A percentile compares a stretch with the other conserved stretches of the same genome.
phyloP scores from a whole-genome alignment of 2,888 invertebrate genomes.

The Phlogophora meticulosa region DNA sequence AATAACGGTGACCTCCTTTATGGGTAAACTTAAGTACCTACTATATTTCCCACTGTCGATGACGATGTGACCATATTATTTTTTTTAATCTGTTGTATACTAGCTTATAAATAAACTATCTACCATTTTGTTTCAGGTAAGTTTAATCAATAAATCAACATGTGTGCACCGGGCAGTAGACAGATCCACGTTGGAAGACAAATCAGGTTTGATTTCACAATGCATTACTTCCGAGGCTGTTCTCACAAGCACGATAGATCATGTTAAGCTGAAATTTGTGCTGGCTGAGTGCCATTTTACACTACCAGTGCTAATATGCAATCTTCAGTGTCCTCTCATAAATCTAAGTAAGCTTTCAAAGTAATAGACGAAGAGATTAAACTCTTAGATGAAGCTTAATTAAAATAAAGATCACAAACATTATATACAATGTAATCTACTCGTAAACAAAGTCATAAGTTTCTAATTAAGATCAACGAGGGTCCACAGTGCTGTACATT shows the following conservation, averaged over 20 bases:
- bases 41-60: slow-evolving; percentile 9
- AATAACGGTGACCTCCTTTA: slow-evolving; percentile 14
- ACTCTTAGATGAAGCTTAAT: slow-evolving; percentile 15
- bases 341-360: slow-evolving; percentile 35
- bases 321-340: slow-evolving; percentile 20
- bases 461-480: slow-evolving; percentile 49
- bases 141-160: slow-evolving; percentile 12
- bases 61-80: not conserved
- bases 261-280: slow-evolving; percentile 42
- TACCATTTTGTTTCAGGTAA: slow-evolving; percentile 52
- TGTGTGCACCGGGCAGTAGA: not conserved
- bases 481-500: slow-evolving; percentile 28
- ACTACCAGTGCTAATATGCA: slow-evolving; percentile 25
- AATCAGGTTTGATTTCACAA: slow-evolving; percentile 43
- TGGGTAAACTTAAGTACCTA: no score
- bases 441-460: slow-evolving; percentile 25
- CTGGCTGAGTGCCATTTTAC: slow-evolving; percentile 49
- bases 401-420: slow-evolving; percentile 30
- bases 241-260: slow-evolving; percentile 30
- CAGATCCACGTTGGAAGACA: not conserved
- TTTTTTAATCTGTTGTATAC: not conserved
- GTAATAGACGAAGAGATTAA: slow-evolving; percentile 24
- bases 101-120: not conserved
- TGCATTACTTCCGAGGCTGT: slow-evolving; percentile 20
- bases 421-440: slow-evolving; percentile 1